A percentile compares a stretch with the other conserved stretches of the same genome.
Evolutionary conservation across 2,888 invertebrate species (phyloP).

Genomic region (Acrobasis consociella): DNA sequence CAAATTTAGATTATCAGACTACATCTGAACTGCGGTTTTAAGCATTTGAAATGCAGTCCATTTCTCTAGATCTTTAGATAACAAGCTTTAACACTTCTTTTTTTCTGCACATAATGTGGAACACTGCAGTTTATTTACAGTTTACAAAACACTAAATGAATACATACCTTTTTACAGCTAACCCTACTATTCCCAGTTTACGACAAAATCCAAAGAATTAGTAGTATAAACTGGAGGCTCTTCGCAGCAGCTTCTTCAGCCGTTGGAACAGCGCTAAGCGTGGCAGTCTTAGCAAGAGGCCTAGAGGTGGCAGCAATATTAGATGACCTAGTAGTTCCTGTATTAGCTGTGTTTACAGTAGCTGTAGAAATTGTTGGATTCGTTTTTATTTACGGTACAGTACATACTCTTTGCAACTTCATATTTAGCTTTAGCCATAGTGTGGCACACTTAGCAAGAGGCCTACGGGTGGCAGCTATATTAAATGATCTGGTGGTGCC

Average conservation of each 20-base stretch:
- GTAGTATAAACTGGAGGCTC: conserved; percentile 70
- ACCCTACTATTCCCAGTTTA: conserved; percentile 70
- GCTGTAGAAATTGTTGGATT: conserved; percentile 70
- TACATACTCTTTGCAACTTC: not conserved
- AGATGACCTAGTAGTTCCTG: conserved; percentile 66
- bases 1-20: too few relatives aligned
- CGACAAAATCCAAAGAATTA: conserved; percentile 66
- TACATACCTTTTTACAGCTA: conserved; percentile 47
- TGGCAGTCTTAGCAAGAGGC: conserved; percentile 63
- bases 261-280: conserved; percentile 66
- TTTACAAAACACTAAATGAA: too few relatives aligned
- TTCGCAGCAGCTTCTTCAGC: conserved; percentile 69
- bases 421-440: conserved; percentile 34
- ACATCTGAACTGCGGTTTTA: too few relatives aligned
- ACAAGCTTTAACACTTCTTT: too few relatives aligned
- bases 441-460: conserved; percentile 62
- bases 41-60: too few relatives aligned
- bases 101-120: too few relatives aligned
- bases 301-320: conserved; percentile 58
- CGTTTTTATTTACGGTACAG: conserved; percentile 73
- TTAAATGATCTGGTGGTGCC: conserved; percentile 69
- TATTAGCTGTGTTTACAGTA: conserved; percentile 63
- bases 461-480: conserved; percentile 57
- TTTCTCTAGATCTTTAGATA: too few relatives aligned
- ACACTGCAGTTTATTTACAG: too few relatives aligned